Evolutionary conservation across 1,140 invertebrate genomes (phyloP).

Genomic region (Cardiocondyla obscurior): DNA sequence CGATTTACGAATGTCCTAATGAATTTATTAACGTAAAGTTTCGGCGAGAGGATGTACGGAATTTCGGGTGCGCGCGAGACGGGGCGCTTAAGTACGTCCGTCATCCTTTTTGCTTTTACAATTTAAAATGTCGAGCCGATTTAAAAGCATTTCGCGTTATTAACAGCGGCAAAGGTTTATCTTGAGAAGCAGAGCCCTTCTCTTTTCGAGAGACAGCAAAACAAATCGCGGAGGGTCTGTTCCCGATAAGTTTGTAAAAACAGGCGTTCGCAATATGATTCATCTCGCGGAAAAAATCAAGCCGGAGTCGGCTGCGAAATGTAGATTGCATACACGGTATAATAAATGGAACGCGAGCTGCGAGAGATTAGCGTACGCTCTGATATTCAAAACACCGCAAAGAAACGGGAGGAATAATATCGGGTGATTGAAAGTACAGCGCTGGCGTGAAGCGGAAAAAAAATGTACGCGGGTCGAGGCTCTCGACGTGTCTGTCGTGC

Average conservation of each 20-base stretch:
- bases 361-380: not conserved
- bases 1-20: constrained; percentile 55
- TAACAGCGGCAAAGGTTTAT: not conserved
- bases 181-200: no score
- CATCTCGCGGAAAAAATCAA: not conserved
- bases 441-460: not conserved
- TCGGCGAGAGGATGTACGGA: not conserved
- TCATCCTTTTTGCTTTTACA: not conserved
- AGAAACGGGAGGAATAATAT: not conserved
- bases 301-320: not conserved
- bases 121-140: not conserved
- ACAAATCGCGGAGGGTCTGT: not conserved
- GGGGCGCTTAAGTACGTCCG: not conserved
- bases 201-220: not conserved
- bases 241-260: not conserved
- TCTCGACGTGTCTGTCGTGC: not conserved
- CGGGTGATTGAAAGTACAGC: constrained; percentile 35
- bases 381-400: not conserved
- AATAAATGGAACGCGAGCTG: not conserved
- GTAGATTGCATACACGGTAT: not conserved
- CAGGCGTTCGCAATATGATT: not conserved
- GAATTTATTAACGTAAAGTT: constrained; percentile 54
- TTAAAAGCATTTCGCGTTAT: not conserved
- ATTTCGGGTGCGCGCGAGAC: not conserved
- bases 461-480: not conserved